Percentiles rank a stretch among this genome's conserved stretches.
Conservation (phyloP, 2,888 invertebrate species). For the Druceiella hillmani region DNA sequence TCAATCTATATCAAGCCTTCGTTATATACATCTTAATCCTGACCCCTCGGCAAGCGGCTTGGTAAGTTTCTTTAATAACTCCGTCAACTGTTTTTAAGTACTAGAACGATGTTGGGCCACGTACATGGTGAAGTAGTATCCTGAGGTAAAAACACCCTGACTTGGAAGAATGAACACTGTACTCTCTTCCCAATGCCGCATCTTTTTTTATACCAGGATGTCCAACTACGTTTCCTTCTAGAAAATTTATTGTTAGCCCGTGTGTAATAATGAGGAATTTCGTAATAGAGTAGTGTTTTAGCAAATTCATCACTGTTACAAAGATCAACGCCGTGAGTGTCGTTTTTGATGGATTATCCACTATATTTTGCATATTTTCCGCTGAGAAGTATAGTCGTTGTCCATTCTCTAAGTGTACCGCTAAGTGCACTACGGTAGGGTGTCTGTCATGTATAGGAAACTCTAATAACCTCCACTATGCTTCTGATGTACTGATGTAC, state of each 20-base stretch:
- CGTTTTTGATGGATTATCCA: conserved; percentile 8
- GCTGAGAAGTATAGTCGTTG: conserved; percentile 22
- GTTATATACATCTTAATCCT: too few relatives aligned
- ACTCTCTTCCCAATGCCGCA: background rate
- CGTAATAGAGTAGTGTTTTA: conserved; percentile 19
- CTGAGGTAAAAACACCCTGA: too few relatives aligned
- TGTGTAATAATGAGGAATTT: conserved; percentile 9
- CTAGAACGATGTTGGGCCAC: too few relatives aligned
- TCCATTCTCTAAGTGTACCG: conserved; percentile 22
- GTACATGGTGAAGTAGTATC: too few relatives aligned
- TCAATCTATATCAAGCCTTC: too few relatives aligned
- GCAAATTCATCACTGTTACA: conserved; percentile 23
- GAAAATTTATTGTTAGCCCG: conserved; percentile 3
- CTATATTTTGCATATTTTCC: conserved; percentile 15
- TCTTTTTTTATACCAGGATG: background rate
- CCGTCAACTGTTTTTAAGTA: too few relatives aligned
- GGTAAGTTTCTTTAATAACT: too few relatives aligned
- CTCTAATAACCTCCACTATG: conserved; percentile 23
- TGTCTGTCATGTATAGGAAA: conserved; percentile 25
- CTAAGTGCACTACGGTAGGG: conserved; percentile 23
- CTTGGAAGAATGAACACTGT: conserved; percentile 1
- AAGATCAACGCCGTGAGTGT: conserved; percentile 20
- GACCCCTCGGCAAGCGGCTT: too few relatives aligned
- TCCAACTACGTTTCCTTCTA: conserved; percentile 8
- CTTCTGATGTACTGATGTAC: conserved; percentile 23